Conservation (phyloP, 2,113 vertebrate genomes). For the Pionites leucogaster region DNA sequence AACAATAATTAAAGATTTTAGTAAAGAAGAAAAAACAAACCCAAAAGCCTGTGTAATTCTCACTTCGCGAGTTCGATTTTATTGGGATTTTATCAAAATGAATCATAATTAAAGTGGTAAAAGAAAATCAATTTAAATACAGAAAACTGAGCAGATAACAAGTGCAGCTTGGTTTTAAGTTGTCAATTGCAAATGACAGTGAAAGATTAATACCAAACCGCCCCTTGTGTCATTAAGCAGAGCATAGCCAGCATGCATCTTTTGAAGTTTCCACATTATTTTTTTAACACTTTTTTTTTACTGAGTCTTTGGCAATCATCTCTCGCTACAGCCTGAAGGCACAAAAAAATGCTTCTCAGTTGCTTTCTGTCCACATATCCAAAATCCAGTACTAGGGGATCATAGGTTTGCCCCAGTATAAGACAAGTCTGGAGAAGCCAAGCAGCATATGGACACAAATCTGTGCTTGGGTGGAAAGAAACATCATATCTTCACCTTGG, state of each 20-base stretch:
- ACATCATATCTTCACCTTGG: neutral
- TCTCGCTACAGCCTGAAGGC: neutral
- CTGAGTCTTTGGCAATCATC: neutral
- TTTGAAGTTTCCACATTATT: neutral
- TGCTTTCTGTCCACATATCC: neutral
- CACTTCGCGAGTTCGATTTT: neutral
- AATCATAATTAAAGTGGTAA: neutral
- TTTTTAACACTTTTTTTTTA: neutral
- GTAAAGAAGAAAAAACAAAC: neutral
- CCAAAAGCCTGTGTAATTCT: neutral
- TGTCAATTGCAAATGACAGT: neutral
- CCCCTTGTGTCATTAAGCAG: neutral
- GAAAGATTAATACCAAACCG: neutral
- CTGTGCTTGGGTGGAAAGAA: neutral
- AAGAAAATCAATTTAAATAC: neutral
- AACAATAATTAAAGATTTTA: neutral
- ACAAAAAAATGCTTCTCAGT: neutral
- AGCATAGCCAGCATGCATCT: neutral
- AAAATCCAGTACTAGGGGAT: neutral
- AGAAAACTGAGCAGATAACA: neutral
- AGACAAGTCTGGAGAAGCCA: neutral
- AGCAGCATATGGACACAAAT: rapidly evolving
- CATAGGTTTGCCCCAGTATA: rapidly evolving
- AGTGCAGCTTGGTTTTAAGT: neutral
- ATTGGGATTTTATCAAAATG: neutral